phyloP scores from a whole-genome alignment of 2,888 invertebrate genomes.

The Ernsta delagoae region DNA sequence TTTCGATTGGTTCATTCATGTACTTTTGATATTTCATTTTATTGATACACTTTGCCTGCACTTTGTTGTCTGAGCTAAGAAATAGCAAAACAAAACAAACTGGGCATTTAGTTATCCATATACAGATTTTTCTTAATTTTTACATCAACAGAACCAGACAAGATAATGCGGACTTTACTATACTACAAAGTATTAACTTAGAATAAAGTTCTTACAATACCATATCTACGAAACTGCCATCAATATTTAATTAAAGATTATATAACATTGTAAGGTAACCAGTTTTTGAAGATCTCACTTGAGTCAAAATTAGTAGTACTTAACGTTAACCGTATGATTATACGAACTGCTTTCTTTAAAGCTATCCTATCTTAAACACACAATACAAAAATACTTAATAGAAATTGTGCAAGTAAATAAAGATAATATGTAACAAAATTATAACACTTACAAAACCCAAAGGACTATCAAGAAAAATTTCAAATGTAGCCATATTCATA shows the following conservation, averaged over 20 bases:
- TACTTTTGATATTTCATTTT: background rate
- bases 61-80: no score
- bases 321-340: background rate
- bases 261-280: slow-evolving; percentile 6
- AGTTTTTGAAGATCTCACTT: background rate
- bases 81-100: no score
- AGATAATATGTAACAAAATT: slow-evolving; percentile 13
- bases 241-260: background rate
- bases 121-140: no score
- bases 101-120: no score
- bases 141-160: no score
- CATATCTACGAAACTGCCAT: slow-evolving; percentile 14
- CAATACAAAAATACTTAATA: slow-evolving; percentile 10
- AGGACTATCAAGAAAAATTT: background rate
- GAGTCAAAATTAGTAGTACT: background rate
- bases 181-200: no score
- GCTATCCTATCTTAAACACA: slow-evolving; percentile 20
- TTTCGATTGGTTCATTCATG: slow-evolving; percentile 4
- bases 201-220: no score
- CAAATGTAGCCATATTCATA: slow-evolving; percentile 10
- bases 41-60: no score
- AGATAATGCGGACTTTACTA: no score
- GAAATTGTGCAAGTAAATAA: slow-evolving; percentile 33
- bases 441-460: slow-evolving; percentile 6
- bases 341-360: background rate